Evolutionary conservation across 2,797 vertebrate genomes (phyloP).

Genomic region (Sphenodon punctatus): DNA sequence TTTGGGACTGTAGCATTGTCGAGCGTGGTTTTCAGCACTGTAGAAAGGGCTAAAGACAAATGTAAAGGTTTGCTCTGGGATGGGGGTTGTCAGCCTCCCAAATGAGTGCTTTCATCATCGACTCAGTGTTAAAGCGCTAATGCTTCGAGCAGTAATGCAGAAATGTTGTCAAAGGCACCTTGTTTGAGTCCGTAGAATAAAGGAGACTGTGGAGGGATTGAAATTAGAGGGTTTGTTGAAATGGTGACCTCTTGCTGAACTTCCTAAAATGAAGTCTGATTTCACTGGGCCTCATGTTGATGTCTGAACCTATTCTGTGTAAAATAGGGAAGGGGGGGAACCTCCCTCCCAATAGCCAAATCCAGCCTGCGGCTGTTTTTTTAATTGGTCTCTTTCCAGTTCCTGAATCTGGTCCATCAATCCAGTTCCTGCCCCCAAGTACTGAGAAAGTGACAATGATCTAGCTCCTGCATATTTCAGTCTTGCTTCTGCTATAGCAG

Average conservation of each 20-base stretch:
- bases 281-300: neutral
- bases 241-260: neutral
- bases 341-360: too few relatives aligned
- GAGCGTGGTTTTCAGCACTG: neutral
- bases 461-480: too few relatives aligned
- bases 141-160: neutral
- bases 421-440: too few relatives aligned
- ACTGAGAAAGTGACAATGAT: too few relatives aligned
- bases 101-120: neutral
- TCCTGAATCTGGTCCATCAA: too few relatives aligned
- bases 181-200: rapidly evolving
- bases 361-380: too few relatives aligned
- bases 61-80: constrained; percentile 6
- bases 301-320: neutral
- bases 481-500: too few relatives aligned
- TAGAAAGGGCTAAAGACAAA: neutral
- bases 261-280: neutral
- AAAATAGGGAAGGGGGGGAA: too few relatives aligned
- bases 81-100: neutral
- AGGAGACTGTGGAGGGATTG: neutral
- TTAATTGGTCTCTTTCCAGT: too few relatives aligned
- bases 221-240: neutral
- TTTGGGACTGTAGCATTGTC: neutral
- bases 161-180: neutral
- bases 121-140: neutral